Percentiles rank a stretch among this genome's conserved stretches.
These are phyloP conservation scores for Grapholita molesta DNA, from an alignment of 1,140 invertebrate species.

Conservation along the genomic window DNA sequence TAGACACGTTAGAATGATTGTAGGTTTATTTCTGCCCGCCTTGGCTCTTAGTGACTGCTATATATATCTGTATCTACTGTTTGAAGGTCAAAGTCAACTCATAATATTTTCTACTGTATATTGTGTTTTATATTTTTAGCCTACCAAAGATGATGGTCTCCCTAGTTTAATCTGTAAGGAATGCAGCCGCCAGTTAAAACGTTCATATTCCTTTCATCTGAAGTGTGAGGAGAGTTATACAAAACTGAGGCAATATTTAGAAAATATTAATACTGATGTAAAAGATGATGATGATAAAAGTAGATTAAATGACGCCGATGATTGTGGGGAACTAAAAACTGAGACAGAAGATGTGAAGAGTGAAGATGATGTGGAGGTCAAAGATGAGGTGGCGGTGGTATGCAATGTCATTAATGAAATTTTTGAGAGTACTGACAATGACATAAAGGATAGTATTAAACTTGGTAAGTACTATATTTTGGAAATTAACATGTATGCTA, in stretches of 20 bases:
- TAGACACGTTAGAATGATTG: not conserved
- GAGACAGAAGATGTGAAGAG: not conserved
- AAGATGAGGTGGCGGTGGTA: not conserved
- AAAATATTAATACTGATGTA: conserved; percentile 29
- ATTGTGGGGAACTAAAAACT: not conserved
- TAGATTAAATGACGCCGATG: not conserved
- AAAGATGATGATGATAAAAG: conserved; percentile 21
- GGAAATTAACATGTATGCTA: too few relatives aligned
- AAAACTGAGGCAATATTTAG: conserved; percentile 40
- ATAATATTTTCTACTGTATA: not conserved
- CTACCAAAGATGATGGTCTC: conserved; percentile 50
- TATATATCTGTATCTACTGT: not conserved
- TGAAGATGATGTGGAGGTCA: not conserved
- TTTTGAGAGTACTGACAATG: not conserved
- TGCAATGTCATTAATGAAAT: not conserved
- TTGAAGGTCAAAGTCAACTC: not conserved
- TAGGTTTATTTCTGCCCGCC: not conserved
- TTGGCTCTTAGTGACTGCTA: not conserved
- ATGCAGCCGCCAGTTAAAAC: conserved; percentile 54
- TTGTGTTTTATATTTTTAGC: conserved; percentile 51
- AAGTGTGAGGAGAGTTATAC: conserved; percentile 57
- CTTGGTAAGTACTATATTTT: conserved; percentile 32
- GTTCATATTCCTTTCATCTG: conserved; percentile 50
- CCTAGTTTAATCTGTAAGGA: conserved; percentile 63
- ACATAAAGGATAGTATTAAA: conserved; percentile 37